A percentile compares a stretch with the other conserved stretches of the same genome.
Conservation (phyloP, 2,797 vertebrate species). For the Gobio occitaniae region DNA sequence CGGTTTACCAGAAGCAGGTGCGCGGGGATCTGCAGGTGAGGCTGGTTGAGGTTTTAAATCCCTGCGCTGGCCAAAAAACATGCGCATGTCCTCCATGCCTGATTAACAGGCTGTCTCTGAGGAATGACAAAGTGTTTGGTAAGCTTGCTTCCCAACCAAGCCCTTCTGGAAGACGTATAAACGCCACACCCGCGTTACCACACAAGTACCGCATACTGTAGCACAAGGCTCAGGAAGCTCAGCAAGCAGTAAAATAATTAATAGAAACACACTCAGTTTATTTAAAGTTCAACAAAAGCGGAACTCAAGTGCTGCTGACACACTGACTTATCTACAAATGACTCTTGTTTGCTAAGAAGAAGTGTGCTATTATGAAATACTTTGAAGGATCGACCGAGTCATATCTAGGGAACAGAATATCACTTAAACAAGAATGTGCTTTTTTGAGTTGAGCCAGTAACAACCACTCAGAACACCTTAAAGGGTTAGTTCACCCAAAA, state of each 20-base stretch:
- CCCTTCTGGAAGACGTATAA: conserved; percentile 28
- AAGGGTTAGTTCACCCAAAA: no score
- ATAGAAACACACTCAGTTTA: conserved; percentile 18
- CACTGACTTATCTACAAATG: not conserved
- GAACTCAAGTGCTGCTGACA: conserved; percentile 1
- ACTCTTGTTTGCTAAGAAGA: not conserved
- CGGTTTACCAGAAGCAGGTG: conserved; percentile 50
- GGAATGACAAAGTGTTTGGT: conserved; percentile 28
- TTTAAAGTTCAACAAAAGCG: conserved; percentile 12
- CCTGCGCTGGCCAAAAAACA: conserved; percentile 27
- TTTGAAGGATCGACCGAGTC: not conserved
- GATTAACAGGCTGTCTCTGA: conserved; percentile 20
- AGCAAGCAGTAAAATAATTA: conserved; percentile 14
- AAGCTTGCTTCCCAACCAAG: conserved; percentile 16
- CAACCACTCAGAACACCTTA: not conserved
- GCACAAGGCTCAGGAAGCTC: conserved; percentile 14
- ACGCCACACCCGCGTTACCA: conserved; percentile 18
- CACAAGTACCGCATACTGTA: not conserved
- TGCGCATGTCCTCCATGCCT: conserved; percentile 21
- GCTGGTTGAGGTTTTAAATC: conserved; percentile 39
- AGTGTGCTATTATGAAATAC: not conserved
- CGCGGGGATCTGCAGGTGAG: conserved; percentile 44
- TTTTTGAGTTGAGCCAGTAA: not conserved
- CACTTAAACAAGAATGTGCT: not conserved
- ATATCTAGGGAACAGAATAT: not conserved